phyloP scores from a whole-genome alignment of 1,140 invertebrate species.

The Odontomachus brunneus region DNA sequence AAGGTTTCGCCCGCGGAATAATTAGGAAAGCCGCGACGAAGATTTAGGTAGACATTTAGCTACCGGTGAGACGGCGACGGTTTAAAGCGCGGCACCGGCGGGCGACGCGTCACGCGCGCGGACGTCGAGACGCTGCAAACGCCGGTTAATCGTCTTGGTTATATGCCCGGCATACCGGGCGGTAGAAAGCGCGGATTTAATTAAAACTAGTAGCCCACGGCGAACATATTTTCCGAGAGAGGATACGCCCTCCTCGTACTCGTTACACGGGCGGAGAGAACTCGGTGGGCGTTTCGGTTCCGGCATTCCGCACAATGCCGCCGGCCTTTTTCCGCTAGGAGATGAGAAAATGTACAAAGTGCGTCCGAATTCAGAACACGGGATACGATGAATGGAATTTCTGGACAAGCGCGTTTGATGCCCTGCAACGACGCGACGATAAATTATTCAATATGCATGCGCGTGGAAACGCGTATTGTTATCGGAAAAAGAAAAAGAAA shows the following conservation, averaged over 20 bases:
- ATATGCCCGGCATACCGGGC: constrained; percentile 68
- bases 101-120: constrained; percentile 60
- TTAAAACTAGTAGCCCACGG: constrained; percentile 80
- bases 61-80: constrained; percentile 47
- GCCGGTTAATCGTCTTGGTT: constrained; percentile 77
- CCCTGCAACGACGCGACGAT: background rate
- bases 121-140: constrained; percentile 62
- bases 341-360: constrained; percentile 74
- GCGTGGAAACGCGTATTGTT: background rate
- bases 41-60: constrained; percentile 66
- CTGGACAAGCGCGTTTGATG: constrained; percentile 8
- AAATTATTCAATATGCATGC: constrained; percentile 54
- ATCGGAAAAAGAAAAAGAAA: constrained; percentile 7
- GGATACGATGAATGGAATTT: constrained; percentile 43
- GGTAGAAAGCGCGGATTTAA: constrained; percentile 77
- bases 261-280: constrained; percentile 70
- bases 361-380: constrained; percentile 67
- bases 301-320: constrained; percentile 66
- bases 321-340: constrained; percentile 71
- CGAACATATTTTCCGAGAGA: constrained; percentile 79
- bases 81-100: constrained; percentile 57
- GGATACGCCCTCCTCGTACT: constrained; percentile 73
- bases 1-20: constrained; percentile 55
- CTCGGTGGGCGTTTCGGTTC: constrained; percentile 74
- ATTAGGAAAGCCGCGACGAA: constrained; percentile 62